phyloP scores from a whole-genome alignment of 2,113 vertebrate species.

The Pedionomus torquatus region DNA sequence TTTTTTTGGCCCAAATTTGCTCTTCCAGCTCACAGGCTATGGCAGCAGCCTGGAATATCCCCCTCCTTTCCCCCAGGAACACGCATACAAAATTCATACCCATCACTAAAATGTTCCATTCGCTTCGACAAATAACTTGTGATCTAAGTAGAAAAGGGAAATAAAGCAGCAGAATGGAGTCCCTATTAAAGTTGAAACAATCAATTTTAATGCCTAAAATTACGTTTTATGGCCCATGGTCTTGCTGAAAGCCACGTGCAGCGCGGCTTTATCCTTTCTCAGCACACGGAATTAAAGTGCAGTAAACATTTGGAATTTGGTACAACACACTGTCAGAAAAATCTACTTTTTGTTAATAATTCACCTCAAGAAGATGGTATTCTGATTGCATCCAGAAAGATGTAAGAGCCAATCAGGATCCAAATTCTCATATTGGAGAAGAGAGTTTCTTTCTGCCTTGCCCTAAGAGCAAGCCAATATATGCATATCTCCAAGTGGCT shows the following conservation, averaged over 20 bases:
- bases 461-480: not conserved
- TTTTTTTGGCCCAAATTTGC: not conserved
- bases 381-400: not conserved
- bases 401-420: not conserved
- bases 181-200: slow-evolving; percentile 16
- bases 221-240: slow-evolving; percentile 7
- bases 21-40: not conserved
- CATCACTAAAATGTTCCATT: not conserved
- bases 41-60: not conserved
- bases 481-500: not conserved
- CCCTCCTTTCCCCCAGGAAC: not conserved
- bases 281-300: not conserved
- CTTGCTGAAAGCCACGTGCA: not conserved
- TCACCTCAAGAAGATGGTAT: not conserved
- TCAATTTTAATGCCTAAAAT: slow-evolving; percentile 38
- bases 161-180: not conserved
- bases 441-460: not conserved
- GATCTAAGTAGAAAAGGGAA: not conserved
- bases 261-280: slow-evolving; percentile 22
- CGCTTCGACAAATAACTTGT: not conserved
- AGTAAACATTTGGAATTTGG: not conserved
- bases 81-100: not conserved
- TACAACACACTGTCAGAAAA: not conserved
- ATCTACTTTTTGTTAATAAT: not conserved
- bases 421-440: not conserved